Percentiles rank a stretch among this genome's conserved stretches.
Conservation (phyloP, 2,113 vertebrate genomes). For the Pycnonotus jocosus region DNA sequence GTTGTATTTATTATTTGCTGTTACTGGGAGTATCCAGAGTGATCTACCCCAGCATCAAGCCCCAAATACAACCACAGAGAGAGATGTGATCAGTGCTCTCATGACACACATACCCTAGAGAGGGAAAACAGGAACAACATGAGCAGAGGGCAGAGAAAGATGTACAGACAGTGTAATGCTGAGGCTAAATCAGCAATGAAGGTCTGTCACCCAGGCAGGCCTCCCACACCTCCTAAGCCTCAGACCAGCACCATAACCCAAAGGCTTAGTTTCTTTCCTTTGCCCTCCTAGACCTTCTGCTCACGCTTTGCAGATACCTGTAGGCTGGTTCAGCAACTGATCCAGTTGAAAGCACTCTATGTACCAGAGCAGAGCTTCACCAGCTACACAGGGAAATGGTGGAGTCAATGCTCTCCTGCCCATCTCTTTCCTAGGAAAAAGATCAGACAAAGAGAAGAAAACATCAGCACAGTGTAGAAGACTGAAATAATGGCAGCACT, state of each 20-base stretch:
- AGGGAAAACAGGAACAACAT: neutral
- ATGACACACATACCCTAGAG: neutral
- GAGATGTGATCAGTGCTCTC: neutral
- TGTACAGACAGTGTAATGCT: neutral
- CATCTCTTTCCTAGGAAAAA: neutral
- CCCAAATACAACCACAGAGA: neutral
- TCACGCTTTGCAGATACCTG: neutral
- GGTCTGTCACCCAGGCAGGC: neutral
- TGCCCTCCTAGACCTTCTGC: neutral
- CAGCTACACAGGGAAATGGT: neutral
- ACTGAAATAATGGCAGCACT: neutral
- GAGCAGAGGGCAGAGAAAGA: neutral
- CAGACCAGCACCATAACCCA: neutral
- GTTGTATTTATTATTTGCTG: neutral
- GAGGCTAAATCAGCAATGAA: neutral
- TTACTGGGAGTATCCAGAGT: neutral
- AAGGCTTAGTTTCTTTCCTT: neutral
- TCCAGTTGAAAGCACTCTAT: neutral
- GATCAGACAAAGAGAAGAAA: neutral
- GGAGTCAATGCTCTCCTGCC: rapidly evolving
- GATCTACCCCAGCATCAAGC: neutral
- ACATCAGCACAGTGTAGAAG: rapidly evolving
- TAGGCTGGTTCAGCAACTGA: neutral
- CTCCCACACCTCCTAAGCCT: neutral
- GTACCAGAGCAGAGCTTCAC: neutral